phyloP scores from a whole-genome alignment of 1,140 invertebrate genomes.

The Propsilocerus akamusi region DNA sequence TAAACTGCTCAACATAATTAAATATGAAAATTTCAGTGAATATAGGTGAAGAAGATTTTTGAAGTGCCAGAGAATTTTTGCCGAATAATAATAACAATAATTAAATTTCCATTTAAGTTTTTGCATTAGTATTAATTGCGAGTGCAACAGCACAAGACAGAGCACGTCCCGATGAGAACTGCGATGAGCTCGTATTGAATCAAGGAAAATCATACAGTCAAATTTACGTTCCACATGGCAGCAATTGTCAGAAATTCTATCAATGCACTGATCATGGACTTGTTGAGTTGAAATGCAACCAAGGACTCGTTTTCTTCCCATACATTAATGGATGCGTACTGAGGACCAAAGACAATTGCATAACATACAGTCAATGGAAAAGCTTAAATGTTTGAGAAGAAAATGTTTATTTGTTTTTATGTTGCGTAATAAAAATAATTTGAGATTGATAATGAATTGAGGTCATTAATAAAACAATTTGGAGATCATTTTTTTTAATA shows the following conservation, averaged over 20 bases:
- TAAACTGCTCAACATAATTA: too few relatives aligned
- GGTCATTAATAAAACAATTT: too few relatives aligned
- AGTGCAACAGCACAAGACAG: neutral
- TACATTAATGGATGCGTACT: neutral
- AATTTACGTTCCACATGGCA: neutral
- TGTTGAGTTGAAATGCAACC: neutral
- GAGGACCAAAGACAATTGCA: neutral
- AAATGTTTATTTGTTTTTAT: neutral
- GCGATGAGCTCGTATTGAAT: neutral
- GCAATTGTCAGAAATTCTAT: neutral
- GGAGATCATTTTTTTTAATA: too few relatives aligned
- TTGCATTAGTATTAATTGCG: too few relatives aligned
- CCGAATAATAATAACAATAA: too few relatives aligned
- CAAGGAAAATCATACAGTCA: neutral
- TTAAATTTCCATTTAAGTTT: too few relatives aligned
- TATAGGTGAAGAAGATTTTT: too few relatives aligned
- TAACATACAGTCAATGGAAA: neutral
- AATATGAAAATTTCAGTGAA: too few relatives aligned
- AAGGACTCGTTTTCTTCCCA: neutral
- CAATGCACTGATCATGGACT: neutral
- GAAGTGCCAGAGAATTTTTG: too few relatives aligned
- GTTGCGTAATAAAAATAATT: too few relatives aligned
- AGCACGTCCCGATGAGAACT: neutral
- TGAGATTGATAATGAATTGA: too few relatives aligned
- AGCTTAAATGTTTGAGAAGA: neutral